Conservation (phyloP, 1,140 invertebrate genomes). For the Diachasma alloeum region DNA sequence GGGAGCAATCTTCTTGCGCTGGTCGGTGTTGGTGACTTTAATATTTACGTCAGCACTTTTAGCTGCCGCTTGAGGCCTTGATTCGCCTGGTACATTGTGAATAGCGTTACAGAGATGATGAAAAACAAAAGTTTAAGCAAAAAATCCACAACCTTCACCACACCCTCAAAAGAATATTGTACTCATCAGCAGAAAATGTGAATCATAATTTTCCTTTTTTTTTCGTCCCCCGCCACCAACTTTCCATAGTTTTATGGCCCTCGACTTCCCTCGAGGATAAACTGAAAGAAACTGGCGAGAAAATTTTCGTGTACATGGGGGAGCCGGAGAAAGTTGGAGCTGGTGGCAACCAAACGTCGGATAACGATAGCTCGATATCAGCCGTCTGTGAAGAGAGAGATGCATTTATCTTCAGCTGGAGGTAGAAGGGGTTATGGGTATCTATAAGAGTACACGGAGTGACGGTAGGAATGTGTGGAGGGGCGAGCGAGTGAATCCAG, state of each 20-base stretch:
- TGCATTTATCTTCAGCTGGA: neutral
- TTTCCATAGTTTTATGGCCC: neutral
- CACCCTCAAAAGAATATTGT: neutral
- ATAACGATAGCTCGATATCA: neutral
- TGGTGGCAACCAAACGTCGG: neutral
- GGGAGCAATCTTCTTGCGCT: slow-evolving; percentile 6
- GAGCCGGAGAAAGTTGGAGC: neutral
- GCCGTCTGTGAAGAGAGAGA: neutral
- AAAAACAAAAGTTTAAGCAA: neutral
- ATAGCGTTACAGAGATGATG: neutral
- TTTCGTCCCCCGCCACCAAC: neutral
- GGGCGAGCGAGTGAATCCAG: slow-evolving; percentile 47
- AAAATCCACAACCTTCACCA: neutral
- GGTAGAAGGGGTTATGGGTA: neutral
- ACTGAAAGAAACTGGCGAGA: neutral
- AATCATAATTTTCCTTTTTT: neutral
- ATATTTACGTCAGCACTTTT: slow-evolving; percentile 28
- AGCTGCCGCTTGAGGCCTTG: neutral
- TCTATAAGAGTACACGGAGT: slow-evolving; percentile 27
- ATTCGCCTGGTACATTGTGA: neutral
- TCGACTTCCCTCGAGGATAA: neutral
- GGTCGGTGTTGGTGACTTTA: slow-evolving; percentile 13
- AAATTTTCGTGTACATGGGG: neutral
- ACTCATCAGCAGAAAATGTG: neutral
- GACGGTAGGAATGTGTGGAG: slow-evolving; percentile 42